Conservation (phyloP, 2,113 vertebrate genomes). For the Octodon degus region DNA sequence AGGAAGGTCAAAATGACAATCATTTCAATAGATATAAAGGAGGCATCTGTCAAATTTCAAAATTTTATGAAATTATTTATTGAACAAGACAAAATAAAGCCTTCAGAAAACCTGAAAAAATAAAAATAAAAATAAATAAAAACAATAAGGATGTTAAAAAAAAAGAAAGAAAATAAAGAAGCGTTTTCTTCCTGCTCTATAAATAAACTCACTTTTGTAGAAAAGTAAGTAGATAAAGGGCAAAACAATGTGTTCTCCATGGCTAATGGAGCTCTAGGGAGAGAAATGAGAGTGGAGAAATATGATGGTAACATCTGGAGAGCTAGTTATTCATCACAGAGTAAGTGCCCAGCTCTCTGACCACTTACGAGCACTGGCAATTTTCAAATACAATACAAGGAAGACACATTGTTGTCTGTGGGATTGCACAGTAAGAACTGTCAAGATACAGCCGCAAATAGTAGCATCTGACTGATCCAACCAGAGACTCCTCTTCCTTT, state of each 20-base stretch:
- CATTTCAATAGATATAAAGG: background rate
- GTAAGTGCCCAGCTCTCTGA: constrained; percentile 68
- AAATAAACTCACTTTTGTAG: constrained; percentile 50
- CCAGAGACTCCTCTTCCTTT: constrained; percentile 37
- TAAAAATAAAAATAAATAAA: too few relatives aligned
- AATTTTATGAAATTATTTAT: background rate
- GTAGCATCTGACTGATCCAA: constrained; percentile 58
- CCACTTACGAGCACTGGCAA: constrained; percentile 72
- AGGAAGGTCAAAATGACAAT: background rate
- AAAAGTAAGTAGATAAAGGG: constrained; percentile 13
- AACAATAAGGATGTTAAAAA: too few relatives aligned
- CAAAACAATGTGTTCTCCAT: constrained; percentile 13
- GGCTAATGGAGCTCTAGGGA: background rate
- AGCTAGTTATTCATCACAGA: constrained; percentile 72
- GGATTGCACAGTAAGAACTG: constrained; percentile 52
- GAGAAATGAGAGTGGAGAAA: background rate
- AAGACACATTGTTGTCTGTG: constrained; percentile 68
- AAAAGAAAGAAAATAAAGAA: background rate
- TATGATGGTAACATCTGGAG: constrained; percentile 2
- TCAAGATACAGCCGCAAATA: constrained; percentile 69
- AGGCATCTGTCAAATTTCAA: background rate
- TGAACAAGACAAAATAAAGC: background rate
- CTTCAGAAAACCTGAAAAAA: background rate
- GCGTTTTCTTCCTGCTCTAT: constrained; percentile 17
- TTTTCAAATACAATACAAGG: constrained; percentile 75